Conservation (phyloP, 1,140 invertebrate species). For the Papilio machaon region DNA sequence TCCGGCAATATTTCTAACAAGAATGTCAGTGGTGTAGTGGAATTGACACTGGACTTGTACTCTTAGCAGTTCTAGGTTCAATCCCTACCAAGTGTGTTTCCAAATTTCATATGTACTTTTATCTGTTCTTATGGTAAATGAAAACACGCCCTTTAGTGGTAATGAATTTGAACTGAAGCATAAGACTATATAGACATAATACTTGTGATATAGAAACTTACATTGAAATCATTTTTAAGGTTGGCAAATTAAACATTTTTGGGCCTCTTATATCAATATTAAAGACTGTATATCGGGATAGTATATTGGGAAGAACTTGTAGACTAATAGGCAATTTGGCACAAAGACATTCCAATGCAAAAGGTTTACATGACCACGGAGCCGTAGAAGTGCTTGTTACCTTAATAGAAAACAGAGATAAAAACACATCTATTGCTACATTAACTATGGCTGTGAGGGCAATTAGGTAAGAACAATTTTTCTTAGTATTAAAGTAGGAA, state of each 20-base stretch:
- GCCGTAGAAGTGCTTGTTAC: constrained; percentile 70
- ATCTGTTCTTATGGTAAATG: too few species aligned
- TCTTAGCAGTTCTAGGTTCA: not conserved
- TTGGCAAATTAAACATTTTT: constrained; percentile 73
- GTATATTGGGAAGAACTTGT: constrained; percentile 77
- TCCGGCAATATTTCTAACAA: not conserved
- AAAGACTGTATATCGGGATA: constrained; percentile 76
- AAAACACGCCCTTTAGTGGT: too few species aligned
- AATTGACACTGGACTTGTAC: not conserved
- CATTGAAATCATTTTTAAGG: constrained; percentile 55
- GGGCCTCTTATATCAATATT: constrained; percentile 71
- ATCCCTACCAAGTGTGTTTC: too few species aligned
- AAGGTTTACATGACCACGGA: constrained; percentile 73
- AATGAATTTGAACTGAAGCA: too few species aligned
- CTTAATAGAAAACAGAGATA: constrained; percentile 75
- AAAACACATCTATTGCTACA: constrained; percentile 75
- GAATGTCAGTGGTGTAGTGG: not conserved
- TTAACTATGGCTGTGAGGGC: constrained; percentile 80
- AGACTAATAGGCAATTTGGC: constrained; percentile 79
- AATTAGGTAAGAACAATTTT: constrained; percentile 68
- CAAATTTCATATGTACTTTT: too few species aligned
- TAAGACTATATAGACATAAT: not conserved
- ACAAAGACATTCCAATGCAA: constrained; percentile 69
- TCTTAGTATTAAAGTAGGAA: too few species aligned
- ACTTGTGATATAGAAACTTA: constrained; percentile 1